Base-by-base conservation (phyloP, 2,888 invertebrate species). In the Rhimphoctona megacephalus region DNA sequence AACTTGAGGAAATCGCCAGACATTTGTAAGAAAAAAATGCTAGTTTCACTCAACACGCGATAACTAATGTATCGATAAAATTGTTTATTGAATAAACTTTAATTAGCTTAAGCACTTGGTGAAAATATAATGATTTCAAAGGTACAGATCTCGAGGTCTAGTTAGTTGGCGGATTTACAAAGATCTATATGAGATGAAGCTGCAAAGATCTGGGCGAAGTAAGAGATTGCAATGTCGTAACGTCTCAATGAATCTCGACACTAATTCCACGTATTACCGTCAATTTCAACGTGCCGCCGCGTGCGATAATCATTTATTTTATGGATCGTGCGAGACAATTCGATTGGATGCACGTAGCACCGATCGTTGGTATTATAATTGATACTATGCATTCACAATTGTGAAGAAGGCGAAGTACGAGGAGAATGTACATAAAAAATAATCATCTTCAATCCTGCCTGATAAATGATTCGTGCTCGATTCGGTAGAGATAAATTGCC, bases 231-330 rank as follows among this genome's bases (percentile, higher is more conserved):
- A 74, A 82, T 85, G 66, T 57, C 67, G 81, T 79, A 85, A 85
- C 49, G 77, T 79, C 61, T 52, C 78, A 78, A 81, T 78, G 78
- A 66, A 82, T 79, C 49, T 36, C 57, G 81, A 73, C 49, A 54
- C 61, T 85, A 82, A 85, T 85, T 77, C 57, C 30, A 74, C 66
- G 73, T 78, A 61, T 67, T 73, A 79, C 25, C 46, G 70, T 69
- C 69, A 52, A 80, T 84, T 80, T 64, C 66, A 54, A 72, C 52
- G 67, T 70, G 73, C 61, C 17, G n/a, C 72, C 61, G 49, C 64
- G 57, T 64, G 72, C 49, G 72, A 77, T 85, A 64, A 81, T 81
- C 25, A 81, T 85, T 81, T 81, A 85, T 85, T 85, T 61, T 81
- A 72, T 77, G 81, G 46, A 81, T 77, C 64, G 72, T 64, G 30